Base-by-base conservation (phyloP, 2,888 invertebrate genomes). In the Nipponacmea schrenckii region DNA sequence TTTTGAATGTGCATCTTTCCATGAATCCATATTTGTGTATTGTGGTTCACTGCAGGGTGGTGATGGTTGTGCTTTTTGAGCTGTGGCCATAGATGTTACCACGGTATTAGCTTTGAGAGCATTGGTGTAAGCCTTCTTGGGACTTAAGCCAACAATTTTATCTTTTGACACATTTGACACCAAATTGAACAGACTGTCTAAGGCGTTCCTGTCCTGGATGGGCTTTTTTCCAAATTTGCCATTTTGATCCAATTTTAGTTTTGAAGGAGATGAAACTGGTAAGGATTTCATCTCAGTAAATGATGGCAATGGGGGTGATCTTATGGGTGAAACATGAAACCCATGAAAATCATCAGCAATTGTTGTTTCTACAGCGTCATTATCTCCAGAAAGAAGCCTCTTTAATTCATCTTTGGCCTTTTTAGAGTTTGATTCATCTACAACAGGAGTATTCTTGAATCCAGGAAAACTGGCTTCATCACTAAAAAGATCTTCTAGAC, bases 401-500 rank as follows among this genome's bases (percentile, higher is more conserved):
- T 27, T 64, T 31, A 39, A 31, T 64, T 64, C 64, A 64, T 64
- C 26, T 64, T 64, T 64, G 12, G 27, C 31, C 24, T 64, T 31
- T n/a, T 17, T 64, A 20, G n/a, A n/a, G 3, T 20, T n/a, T 12
- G 31, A 3, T n/a, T 26, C 20, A 64, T 26, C 64, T 26, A 10
- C 15, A 17, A n/a, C 27, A 24, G 56, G 10, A 12, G 56, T 24
- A 56, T 7, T 56, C 24, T 56, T 20, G 24, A 20, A 24, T 10
- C 24, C 24, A 3, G 20, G 56, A 56, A 56, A 56, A 14, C 56
- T 56, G 12, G 56, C 8, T 10, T 14, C 24, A 24, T 56, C 77
- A 27, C 74, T 72, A 69, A 81, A 81, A 64, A 81, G 67, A 67
- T 81, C 81, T 44, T 79, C 74, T 50, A 78, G 80, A 74, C 80